phyloP scores from a whole-genome alignment of 2,888 invertebrate genomes.

The Quadroppia sp. region DNA sequence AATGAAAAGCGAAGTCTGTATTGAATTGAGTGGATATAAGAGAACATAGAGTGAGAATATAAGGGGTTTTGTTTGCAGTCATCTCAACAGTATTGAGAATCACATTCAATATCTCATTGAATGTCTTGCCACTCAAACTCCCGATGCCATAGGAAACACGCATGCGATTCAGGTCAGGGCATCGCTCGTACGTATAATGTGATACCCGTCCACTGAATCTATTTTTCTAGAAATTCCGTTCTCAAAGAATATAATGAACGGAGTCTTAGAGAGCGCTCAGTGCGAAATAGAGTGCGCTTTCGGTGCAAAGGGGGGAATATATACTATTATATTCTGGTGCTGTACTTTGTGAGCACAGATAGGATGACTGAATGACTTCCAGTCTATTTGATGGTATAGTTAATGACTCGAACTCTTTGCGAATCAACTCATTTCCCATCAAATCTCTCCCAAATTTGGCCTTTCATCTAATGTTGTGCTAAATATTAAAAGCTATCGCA shows the following conservation, averaged over 20 bases:
- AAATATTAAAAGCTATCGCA: not conserved
- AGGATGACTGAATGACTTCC: conserved; percentile 20
- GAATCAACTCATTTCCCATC: conserved; percentile 22
- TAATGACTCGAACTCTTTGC: conserved; percentile 3
- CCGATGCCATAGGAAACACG: not conserved
- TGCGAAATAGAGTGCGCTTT: too few relatives aligned
- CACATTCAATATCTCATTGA: conserved; percentile 8
- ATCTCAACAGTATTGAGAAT: conserved; percentile 6
- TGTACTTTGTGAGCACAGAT: not conserved
- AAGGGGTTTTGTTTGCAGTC: not conserved
- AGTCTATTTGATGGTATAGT: conserved; percentile 13
- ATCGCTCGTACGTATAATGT: too few relatives aligned
- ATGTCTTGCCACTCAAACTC: not conserved
- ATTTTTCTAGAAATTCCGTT: not conserved
- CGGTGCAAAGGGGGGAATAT: too few relatives aligned
- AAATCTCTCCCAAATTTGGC: not conserved
- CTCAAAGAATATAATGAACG: conserved; percentile 6
- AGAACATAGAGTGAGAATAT: not conserved
- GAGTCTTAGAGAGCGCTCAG: not conserved
- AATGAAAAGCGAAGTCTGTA: not conserved
- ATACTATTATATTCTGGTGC: too few relatives aligned
- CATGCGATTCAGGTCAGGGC: conserved; percentile 8
- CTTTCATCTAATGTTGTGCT: conserved; percentile 3
- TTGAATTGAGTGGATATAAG: not conserved
- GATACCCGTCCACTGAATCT: not conserved